phyloP scores from a whole-genome alignment of 92 coral and sea anemone genomes.

The Heteractis magnifica region DNA sequence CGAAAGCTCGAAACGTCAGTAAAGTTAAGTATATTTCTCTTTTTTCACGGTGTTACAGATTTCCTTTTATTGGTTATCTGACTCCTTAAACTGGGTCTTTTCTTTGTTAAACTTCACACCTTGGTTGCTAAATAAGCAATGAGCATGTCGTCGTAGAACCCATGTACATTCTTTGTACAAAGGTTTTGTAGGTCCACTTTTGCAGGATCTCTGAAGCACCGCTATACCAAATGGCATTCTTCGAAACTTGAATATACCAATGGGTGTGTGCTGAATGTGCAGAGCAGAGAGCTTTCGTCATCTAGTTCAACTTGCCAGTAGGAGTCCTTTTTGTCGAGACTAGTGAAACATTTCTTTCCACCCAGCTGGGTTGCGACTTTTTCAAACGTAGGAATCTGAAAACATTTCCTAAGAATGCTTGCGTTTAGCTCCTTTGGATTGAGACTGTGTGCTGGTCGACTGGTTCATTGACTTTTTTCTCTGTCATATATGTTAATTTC shows the following conservation, averaged over 20 bases:
- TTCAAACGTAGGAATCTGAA: constrained; percentile 16
- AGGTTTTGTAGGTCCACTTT: constrained; percentile 42
- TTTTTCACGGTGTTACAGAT: too few relatives aligned
- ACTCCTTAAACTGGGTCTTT: background rate
- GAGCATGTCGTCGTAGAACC: constrained; percentile 40
- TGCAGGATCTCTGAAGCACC: constrained; percentile 40
- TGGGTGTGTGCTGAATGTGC: constrained; percentile 56
- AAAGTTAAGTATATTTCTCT: too few relatives aligned
- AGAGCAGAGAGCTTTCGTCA: constrained; percentile 44
- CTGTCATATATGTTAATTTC: background rate
- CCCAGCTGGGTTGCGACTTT: constrained; percentile 13
- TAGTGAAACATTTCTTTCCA: constrained; percentile 35
- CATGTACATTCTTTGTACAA: constrained; percentile 49
- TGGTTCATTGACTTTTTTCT: constrained; percentile 12
- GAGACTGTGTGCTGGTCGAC: constrained; percentile 14
- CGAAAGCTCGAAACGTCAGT: too few relatives aligned
- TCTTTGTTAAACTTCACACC: constrained; percentile 3
- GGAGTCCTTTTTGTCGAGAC: constrained; percentile 37
- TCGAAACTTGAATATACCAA: constrained; percentile 33
- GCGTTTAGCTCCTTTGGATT: constrained; percentile 14
- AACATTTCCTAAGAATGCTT: constrained; percentile 16
- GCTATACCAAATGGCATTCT: constrained; percentile 39
- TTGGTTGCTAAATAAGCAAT: constrained; percentile 24
- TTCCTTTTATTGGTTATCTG: too few relatives aligned
- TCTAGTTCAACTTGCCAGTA: constrained; percentile 51